These are phyloP conservation scores for Glaucomys volans DNA, from an alignment of 2,113 vertebrate species.

Conservation along the genomic window DNA sequence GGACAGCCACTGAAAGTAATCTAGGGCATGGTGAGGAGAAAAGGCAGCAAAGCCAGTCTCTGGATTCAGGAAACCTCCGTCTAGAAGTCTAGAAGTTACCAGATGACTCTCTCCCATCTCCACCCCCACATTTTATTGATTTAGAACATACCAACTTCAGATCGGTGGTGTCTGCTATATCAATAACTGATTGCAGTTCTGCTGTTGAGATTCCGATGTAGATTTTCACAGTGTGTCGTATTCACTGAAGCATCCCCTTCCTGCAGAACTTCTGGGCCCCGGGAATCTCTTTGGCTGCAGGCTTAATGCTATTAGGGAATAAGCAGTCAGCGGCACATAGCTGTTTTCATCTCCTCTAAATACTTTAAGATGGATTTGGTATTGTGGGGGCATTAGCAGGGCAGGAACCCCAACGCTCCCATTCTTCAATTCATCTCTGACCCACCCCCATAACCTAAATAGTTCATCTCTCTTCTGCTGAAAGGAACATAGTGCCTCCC, in stretches of 20 bases:
- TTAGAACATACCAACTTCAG: neutral
- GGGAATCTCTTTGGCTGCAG: neutral
- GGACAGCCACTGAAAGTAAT: neutral
- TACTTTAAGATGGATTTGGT: neutral
- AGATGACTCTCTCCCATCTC: neutral
- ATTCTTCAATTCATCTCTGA: neutral
- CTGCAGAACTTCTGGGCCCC: neutral
- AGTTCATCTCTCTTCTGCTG: neutral
- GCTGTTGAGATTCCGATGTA: neutral
- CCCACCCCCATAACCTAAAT: neutral
- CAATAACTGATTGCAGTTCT: neutral
- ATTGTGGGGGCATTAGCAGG: neutral
- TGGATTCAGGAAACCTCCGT: neutral
- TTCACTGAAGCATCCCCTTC: neutral
- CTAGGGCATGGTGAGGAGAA: neutral
- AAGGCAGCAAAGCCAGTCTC: neutral
- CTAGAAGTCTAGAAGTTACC: neutral
- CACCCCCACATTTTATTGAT: neutral
- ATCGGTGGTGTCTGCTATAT: neutral
- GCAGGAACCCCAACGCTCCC: neutral
- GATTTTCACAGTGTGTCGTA: neutral
- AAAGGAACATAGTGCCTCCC: neutral
- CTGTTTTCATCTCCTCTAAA: neutral
- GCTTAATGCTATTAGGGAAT: neutral
- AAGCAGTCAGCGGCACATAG: neutral